These are phyloP conservation scores for Glareola pratincola DNA, from an alignment of 2,113 vertebrate genomes.

Conservation along the genomic window DNA sequence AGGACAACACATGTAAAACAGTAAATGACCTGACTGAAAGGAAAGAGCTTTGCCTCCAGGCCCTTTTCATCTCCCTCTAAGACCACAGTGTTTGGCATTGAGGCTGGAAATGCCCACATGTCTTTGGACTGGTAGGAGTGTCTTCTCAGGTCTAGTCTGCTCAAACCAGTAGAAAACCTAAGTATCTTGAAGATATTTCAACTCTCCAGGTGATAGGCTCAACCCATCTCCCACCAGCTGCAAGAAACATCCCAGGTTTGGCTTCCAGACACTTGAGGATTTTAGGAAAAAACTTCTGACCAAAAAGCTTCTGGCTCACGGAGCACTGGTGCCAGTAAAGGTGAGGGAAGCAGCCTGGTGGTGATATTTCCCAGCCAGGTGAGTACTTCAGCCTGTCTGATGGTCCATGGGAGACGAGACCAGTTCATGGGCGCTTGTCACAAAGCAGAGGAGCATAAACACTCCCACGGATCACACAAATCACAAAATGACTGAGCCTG, in stretches of 20 bases:
- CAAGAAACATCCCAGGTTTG: background rate
- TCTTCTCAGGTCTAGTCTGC: background rate
- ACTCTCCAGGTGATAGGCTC: background rate
- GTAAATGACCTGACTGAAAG: background rate
- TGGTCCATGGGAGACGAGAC: background rate
- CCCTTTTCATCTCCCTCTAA: background rate
- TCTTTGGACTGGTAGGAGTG: background rate
- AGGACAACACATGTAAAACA: background rate
- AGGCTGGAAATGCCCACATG: background rate
- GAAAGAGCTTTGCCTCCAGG: background rate
- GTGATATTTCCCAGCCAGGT: background rate
- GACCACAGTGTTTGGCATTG: background rate
- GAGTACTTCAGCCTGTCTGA: background rate
- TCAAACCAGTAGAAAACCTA: background rate
- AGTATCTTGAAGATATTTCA: background rate
- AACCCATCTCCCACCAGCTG: background rate
- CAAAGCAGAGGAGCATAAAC: background rate
- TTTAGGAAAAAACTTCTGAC: background rate
- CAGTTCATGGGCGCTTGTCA: background rate
- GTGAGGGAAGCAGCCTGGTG: background rate
- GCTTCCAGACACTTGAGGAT: background rate
- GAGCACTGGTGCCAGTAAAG: background rate
- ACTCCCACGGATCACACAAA: background rate
- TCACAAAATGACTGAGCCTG: background rate
- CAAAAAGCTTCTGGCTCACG: background rate